A percentile compares a stretch with the other conserved stretches of the same genome.
Conservation (phyloP, 1,140 invertebrate species). For the Drosophila nigromelanica region DNA sequence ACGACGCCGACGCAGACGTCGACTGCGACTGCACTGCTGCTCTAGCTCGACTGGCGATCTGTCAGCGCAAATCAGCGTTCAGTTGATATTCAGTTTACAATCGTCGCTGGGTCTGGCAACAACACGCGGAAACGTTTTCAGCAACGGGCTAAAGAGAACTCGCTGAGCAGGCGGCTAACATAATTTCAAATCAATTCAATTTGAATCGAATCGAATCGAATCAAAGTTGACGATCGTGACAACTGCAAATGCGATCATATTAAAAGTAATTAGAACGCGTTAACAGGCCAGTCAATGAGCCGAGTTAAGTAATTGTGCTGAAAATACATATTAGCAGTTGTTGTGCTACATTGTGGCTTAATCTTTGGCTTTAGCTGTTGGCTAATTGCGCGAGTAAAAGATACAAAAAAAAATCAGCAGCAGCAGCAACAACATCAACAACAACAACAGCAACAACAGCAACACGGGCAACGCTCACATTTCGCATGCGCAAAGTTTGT, state of each 20-base stretch:
- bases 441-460: conserved; percentile 13
- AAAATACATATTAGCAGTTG: conserved; percentile 21
- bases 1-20: conserved; percentile 20
- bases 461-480: conserved; percentile 37
- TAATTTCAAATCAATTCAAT: conserved; percentile 6
- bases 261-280: conserved; percentile 35
- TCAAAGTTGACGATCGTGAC: conserved; percentile 23
- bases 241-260: conserved; percentile 23
- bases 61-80: conserved; percentile 52
- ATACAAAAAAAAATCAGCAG: conserved; percentile 34
- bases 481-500: conserved; percentile 52
- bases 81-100: conserved; percentile 58
- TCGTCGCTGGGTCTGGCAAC: conserved; percentile 64
- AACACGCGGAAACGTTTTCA: conserved; percentile 56
- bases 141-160: conserved; percentile 20
- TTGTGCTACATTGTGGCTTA: conserved; percentile 28
- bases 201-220: conserved; percentile 37
- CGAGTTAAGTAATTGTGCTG: conserved; percentile 39
- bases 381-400: conserved; percentile 72
- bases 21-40: conserved; percentile 35
- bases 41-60: conserved; percentile 58
- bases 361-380: conserved; percentile 54
- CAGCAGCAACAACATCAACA: conserved; percentile 14
- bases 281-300: conserved; percentile 37
- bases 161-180: conserved; percentile 2